Evolutionary conservation across 2,113 vertebrate genomes (phyloP).

Genomic region (Galemys pyrenaicus): DNA sequence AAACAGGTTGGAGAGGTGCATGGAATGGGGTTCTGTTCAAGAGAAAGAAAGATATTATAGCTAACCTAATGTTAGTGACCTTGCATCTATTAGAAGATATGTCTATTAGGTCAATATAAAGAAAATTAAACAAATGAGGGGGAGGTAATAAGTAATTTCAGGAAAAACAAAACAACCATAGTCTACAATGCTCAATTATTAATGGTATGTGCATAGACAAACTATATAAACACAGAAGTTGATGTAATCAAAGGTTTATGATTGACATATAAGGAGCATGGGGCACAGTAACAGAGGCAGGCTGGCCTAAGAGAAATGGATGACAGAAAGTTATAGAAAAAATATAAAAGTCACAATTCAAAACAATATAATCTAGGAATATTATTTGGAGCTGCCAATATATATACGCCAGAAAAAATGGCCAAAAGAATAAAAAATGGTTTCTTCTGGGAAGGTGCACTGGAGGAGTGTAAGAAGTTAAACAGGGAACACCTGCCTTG

Average conservation of each 20-base stretch:
- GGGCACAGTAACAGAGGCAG: neutral
- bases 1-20: too few relatives aligned
- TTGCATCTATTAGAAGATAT: neutral
- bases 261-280: neutral
- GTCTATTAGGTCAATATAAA: neutral
- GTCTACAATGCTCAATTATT: neutral
- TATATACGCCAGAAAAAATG: neutral
- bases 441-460: neutral
- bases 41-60: neutral
- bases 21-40: neutral
- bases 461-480: neutral
- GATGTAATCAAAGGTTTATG: neutral
- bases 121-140: neutral
- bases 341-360: neutral
- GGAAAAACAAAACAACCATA: neutral
- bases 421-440: neutral
- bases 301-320: neutral
- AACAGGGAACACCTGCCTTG: neutral
- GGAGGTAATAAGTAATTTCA: neutral
- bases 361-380: neutral
- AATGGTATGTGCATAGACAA: neutral
- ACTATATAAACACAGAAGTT: neutral
- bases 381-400: conserved; percentile 17
- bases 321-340: neutral
- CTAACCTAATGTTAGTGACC: neutral